Evolutionary conservation across 2,797 vertebrate species (phyloP), one percentile per base, ranked within the genome.

Genomic region (Falco biarmicus): DNA sequence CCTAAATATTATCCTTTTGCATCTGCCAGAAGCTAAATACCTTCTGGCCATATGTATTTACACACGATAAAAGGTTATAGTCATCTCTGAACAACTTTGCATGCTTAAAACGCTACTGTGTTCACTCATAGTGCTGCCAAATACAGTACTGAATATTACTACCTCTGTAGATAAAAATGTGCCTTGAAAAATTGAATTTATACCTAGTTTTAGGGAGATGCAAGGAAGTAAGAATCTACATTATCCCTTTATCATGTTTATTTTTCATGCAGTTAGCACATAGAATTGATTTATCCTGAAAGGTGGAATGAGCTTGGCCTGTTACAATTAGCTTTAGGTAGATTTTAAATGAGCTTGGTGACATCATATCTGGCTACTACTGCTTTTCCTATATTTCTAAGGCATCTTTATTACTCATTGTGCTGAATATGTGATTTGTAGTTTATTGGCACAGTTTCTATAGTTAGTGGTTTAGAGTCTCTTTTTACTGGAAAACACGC

Each of bases 341-440:
- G 66, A 53, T 92, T 94, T 92, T 69, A 80, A 89, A 93, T 84
- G 41, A 95, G 60, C 70, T 84, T 64, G 66, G 51, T 96, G 90
- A 92, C 56, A 74, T 96, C 86, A 87, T 82, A 87, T n/a, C 77
- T 93, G 90, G 86, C 56, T 37, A 8, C 39, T 82, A 79, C 39
- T 79, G 31, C 34, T 87, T 95, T 63, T 79, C 43, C 63, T 92
- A 1, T 70, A 82, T 92, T 89, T 92, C 80, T 77, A 48, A 80
- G 66, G 45, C 31, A 54, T 73, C 59, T 70, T 86, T 83, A 90
- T 89, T 89, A 66, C 56, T 84, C 60, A 41, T 19, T 92, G 75
- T 87, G 78, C 86, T 85, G 63, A 92, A 43, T 48, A 43, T 39
- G 29, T 84, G 77, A 76, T 93, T 66, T 77, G 78, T 56, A 54